A percentile compares a stretch with the other conserved stretches of the same genome.
phyloP scores from a whole-genome alignment of 1,140 invertebrate genomes.

The Leptoteleia sp. region DNA sequence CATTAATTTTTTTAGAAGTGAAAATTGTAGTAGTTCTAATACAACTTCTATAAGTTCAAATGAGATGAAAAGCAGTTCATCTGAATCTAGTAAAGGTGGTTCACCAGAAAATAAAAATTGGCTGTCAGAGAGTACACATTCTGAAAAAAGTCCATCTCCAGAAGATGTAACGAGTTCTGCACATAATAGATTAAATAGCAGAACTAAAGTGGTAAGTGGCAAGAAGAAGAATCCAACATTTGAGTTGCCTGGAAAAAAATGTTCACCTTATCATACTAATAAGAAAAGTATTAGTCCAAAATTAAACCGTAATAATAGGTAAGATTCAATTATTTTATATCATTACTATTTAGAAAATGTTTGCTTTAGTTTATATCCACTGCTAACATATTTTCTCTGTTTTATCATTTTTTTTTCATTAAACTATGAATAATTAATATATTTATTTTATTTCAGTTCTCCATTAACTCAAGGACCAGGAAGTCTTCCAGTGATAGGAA shows the following conservation, averaged over 20 bases:
- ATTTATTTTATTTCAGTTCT: constrained; percentile 76
- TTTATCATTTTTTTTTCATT: too few species aligned
- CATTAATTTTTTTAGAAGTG: too few species aligned
- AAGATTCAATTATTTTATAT: too few species aligned
- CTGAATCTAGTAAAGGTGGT: constrained; percentile 26
- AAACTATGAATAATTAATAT: too few species aligned
- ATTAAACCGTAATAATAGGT: too few species aligned
- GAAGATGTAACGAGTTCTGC: constrained; percentile 77
- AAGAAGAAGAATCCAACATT: constrained; percentile 81
- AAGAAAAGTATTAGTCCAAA: too few species aligned
- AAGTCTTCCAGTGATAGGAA: constrained; percentile 88
- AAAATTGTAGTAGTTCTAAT: too few species aligned
- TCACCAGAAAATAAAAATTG: too few species aligned
- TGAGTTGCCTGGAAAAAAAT: constrained; percentile 79
- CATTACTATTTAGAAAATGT: too few species aligned
- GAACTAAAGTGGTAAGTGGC: constrained; percentile 84
- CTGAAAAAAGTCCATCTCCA: constrained; percentile 80
- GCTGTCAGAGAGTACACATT: constrained; percentile 22
- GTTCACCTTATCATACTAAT: constrained; percentile 74
- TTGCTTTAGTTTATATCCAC: too few species aligned
- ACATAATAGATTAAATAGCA: constrained; percentile 84
- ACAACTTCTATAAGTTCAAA: constrained; percentile 11
- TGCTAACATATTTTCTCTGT: too few species aligned
- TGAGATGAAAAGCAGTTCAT: constrained; percentile 42
- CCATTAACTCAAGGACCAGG: constrained; percentile 83